Base-by-base conservation (phyloP, 1,140 invertebrate genomes). In the Parapsyche elsis region DNA sequence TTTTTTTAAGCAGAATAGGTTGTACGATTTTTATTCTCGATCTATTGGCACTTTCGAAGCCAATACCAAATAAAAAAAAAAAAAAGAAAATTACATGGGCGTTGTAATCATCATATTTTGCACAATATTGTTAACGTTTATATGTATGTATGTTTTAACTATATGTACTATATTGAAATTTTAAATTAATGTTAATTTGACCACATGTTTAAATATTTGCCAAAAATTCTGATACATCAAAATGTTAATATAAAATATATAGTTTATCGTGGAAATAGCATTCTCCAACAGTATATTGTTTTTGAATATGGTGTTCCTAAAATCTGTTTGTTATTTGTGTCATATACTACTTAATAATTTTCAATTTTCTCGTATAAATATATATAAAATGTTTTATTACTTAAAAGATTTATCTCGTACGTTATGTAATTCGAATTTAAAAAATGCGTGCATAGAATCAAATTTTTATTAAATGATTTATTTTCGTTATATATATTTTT, bases 1-100 rank as follows among this genome's bases (percentile, higher is more conserved):
- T 75, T 75, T 74, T 74, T 75, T 75, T 75, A 75, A 5, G 24
- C 73, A 75, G 26, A 67, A 26, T 75, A 30, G 9, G 46, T 26
- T 46, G 23, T 57, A 75, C 23, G 46, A 23, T 75, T 75, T 75
- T 53, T 57, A 46, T 73, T 46, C 67, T 71, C 30, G 24, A 71
- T 44, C 53, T 57, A 5, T 73, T n/a, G 64, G 64, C 23, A 7
- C 24, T 53, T 53, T 23, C 9, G 19, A 21, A 1, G 59, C 59
- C 59, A 23, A 61, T 16, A 61, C 64, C 57, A 61, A 19, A 30
- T 67, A 12, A 26, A 67, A 67, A 67, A 26, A 23, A 14, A 2
- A 61, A 19, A 0, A 21, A 4, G 21, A 61, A 61, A 61, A 61
- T 21, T 21, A 61, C 10, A 26, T 23, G 24, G 64, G 64, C 64